Conservation (phyloP, 2,888 invertebrate species). For the Encarsia formosa region DNA sequence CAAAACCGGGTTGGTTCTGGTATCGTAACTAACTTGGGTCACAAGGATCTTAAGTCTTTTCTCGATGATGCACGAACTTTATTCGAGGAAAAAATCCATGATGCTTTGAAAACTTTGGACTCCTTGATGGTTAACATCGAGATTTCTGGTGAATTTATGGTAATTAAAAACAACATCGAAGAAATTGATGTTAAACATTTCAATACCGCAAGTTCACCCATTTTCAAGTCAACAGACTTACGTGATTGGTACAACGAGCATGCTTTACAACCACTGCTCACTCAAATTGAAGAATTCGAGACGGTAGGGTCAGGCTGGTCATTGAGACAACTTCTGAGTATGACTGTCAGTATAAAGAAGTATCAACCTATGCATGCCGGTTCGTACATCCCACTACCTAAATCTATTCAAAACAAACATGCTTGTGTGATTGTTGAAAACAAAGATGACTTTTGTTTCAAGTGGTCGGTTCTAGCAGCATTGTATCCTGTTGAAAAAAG, state of each 20-base stretch:
- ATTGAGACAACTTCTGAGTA: slow-evolving; percentile 25
- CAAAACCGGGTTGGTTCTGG: too few relatives aligned
- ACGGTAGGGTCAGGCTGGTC: slow-evolving; percentile 32
- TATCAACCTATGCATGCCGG: slow-evolving; percentile 30
- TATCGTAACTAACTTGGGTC: too few relatives aligned
- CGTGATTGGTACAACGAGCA: not conserved
- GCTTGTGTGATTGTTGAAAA: slow-evolving; percentile 25
- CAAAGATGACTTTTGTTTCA: slow-evolving; percentile 30
- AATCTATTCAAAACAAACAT: not conserved
- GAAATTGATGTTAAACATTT: not conserved
- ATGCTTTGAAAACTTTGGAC: too few relatives aligned
- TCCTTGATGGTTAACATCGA: not conserved
- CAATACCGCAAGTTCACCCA: not conserved
- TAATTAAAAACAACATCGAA: not conserved
- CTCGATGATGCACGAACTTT: too few relatives aligned
- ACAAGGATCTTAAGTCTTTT: too few relatives aligned
- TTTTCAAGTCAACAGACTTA: not conserved
- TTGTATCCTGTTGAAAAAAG: not conserved
- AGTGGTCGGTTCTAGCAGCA: slow-evolving; percentile 27
- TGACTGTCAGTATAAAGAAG: slow-evolving; percentile 32
- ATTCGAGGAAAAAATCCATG: too few relatives aligned
- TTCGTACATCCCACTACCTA: slow-evolving; percentile 29
- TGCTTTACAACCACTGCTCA: slow-evolving; percentile 29
- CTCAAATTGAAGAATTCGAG: slow-evolving; percentile 33
- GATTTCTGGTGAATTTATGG: not conserved